phyloP scores from a whole-genome alignment of 2,113 vertebrate species.

The Diadophis punctatus region DNA sequence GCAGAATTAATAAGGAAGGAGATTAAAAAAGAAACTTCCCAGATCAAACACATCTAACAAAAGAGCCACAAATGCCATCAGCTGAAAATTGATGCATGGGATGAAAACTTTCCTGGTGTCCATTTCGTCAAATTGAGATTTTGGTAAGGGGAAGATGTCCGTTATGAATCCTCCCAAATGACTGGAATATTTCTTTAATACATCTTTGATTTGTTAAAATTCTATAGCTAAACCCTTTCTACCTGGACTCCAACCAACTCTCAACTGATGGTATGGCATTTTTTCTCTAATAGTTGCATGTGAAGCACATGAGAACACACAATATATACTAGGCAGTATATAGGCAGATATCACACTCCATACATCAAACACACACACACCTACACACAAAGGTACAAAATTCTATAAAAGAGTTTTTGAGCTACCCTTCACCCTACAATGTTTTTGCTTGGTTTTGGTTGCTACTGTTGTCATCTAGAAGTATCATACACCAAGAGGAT shows the following conservation, averaged over 20 bases:
- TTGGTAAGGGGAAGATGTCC: neutral
- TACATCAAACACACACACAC: conserved; percentile 29
- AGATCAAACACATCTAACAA: conserved; percentile 12
- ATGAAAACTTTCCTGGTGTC: rapidly evolving
- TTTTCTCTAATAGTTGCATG: conserved; percentile 3
- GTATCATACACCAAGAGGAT: neutral
- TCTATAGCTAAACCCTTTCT: neutral
- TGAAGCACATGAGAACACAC: conserved; percentile 12
- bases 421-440: neutral
- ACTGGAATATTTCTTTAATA: rapidly evolving
- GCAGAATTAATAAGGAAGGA: neutral
- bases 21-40: conserved; percentile 43
- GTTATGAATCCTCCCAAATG: neutral
- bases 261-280: neutral
- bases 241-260: neutral
- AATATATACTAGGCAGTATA: conserved; percentile 13
- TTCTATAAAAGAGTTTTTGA: rapidly evolving
- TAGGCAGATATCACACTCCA: conserved; percentile 33
- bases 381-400: neutral
- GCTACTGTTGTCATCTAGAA: neutral
- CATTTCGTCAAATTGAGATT: rapidly evolving
- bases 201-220: neutral
- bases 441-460: neutral
- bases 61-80: conserved; percentile 10
- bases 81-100: neutral